A percentile compares a stretch with the other conserved stretches of the same genome.
phyloP scores from a whole-genome alignment of 2,888 invertebrate species.

The Conistra vaccinii region DNA sequence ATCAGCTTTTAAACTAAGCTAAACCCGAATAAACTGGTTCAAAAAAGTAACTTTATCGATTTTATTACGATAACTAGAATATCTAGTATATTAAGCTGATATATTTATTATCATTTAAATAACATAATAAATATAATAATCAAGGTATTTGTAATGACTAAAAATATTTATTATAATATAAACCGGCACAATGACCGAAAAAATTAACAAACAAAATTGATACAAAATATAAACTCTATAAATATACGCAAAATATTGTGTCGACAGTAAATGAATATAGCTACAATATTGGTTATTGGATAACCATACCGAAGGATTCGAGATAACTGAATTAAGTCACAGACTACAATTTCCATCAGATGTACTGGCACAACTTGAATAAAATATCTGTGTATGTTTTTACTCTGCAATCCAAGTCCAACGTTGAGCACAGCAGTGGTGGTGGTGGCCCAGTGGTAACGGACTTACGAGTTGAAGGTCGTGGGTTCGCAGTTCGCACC shows the following conservation, averaged over 20 bases:
- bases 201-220: not conserved
- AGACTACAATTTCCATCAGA: not conserved
- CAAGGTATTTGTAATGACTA: not conserved
- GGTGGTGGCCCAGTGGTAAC: too few relatives aligned
- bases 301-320: not conserved
- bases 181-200: not conserved
- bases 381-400: not conserved
- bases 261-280: not conserved
- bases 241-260: not conserved
- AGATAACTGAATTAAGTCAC: not conserved
- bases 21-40: conserved; percentile 8
- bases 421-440: not conserved
- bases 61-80: not conserved
- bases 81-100: not conserved
- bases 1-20: not conserved
- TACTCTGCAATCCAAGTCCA: not conserved
- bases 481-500: too few relatives aligned
- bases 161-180: not conserved
- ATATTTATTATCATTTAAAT: conserved; percentile 5
- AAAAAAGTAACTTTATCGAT: conserved; percentile 23
- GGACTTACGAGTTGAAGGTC: too few relatives aligned
- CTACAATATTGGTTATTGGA: not conserved
- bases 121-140: not conserved
- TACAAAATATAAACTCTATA: not conserved
- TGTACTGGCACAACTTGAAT: not conserved